A percentile compares a stretch with the other conserved stretches of the same genome.
These are phyloP conservation scores for Palloptera scutellata DNA, from an alignment of 2,888 invertebrate species.

Conservation along the genomic window DNA sequence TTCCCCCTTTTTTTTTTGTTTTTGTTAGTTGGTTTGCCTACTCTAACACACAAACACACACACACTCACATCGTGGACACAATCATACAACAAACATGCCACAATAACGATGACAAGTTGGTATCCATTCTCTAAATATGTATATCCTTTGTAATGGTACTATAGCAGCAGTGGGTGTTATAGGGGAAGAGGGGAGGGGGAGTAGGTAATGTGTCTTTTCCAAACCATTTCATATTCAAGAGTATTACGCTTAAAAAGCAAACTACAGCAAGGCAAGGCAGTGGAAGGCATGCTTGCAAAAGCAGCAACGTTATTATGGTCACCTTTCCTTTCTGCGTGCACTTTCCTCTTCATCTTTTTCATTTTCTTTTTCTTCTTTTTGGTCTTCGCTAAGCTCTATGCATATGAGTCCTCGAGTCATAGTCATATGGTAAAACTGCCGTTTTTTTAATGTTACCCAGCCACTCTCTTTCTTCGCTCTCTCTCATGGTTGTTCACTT, in stretches of 20 bases:
- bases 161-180: neutral
- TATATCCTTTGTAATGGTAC: too few species aligned
- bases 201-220: constrained; percentile 40
- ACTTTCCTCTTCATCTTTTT: too few species aligned
- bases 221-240: constrained; percentile 54
- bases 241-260: constrained; percentile 17
- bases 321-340: too few species aligned
- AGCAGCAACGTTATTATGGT: too few species aligned
- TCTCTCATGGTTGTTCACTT: constrained; percentile 28
- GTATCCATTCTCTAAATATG: neutral
- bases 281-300: neutral
- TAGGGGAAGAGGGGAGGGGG: constrained; percentile 7
- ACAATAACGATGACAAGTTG: constrained; percentile 15
- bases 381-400: too few species aligned
- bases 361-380: too few species aligned
- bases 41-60: neutral
- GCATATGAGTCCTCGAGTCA: too few species aligned
- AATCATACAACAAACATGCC: constrained; percentile 5
- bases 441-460: constrained; percentile 26
- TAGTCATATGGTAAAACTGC: constrained; percentile 15
- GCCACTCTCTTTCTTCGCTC: constrained; percentile 19
- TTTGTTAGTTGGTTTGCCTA: too few species aligned
- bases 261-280: neutral
- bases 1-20: neutral
- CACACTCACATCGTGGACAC: too few species aligned